These are phyloP conservation scores for Hydrolagus affinis DNA, from an alignment of 2,113 vertebrate species.

Conservation along the genomic window DNA sequence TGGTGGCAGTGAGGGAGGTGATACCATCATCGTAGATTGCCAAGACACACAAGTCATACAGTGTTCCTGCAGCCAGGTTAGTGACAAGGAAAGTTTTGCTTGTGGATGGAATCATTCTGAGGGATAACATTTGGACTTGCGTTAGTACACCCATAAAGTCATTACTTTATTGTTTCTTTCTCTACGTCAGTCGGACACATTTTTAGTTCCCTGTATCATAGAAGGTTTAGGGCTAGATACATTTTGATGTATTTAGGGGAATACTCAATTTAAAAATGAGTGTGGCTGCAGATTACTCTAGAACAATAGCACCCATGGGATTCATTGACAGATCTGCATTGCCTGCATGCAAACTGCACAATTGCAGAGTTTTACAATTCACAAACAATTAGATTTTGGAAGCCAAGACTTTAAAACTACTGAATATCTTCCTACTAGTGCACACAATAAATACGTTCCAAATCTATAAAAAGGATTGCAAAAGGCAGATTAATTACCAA, in stretches of 20 bases:
- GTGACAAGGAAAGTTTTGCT: constrained; percentile 97
- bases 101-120: constrained; percentile 94
- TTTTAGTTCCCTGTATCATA: neutral
- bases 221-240: neutral
- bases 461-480: neutral
- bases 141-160: neutral
- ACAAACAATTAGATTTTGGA: constrained; percentile 42
- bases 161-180: neutral
- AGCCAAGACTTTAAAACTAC: neutral
- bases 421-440: neutral
- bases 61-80: constrained; percentile 85
- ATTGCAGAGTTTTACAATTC: constrained; percentile 35
- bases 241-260: neutral
- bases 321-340: constrained; percentile 17
- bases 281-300: constrained; percentile 6
- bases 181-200: neutral
- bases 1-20: constrained; percentile 90
- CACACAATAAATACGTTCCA: neutral
- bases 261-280: constrained; percentile 28
- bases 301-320: neutral
- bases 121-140: constrained; percentile 33
- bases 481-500: neutral
- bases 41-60: constrained; percentile 89
- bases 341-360: constrained; percentile 32
- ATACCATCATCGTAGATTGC: constrained; percentile 94